Conservation (phyloP, 2,888 invertebrate genomes). For the Lasioglossum oenotherae region DNA sequence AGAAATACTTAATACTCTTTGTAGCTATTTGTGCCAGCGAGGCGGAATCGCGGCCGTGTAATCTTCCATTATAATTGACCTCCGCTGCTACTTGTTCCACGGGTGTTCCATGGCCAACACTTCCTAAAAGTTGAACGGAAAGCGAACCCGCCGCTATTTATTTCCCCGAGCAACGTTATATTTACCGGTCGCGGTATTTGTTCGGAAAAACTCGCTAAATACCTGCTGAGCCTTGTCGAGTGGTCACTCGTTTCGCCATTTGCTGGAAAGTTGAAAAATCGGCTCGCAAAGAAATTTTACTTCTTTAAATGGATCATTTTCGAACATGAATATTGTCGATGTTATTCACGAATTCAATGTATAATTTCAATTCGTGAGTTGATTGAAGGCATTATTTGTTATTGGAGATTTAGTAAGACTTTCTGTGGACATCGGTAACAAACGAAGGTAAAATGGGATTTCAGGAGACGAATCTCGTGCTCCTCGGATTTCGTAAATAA, state of each 20-base stretch:
- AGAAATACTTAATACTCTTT: slow-evolving; percentile 66
- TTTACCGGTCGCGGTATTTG: background rate
- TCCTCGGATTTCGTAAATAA: slow-evolving; percentile 65
- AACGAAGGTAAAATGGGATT: slow-evolving; percentile 35
- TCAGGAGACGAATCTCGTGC: slow-evolving; percentile 34
- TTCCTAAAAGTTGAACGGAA: background rate
- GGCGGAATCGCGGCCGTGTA: slow-evolving; percentile 64
- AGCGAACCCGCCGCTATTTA: background rate
- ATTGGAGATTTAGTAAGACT: background rate
- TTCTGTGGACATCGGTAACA: background rate
- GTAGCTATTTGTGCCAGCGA: slow-evolving; percentile 66
- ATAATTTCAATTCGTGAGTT: too few relatives aligned
- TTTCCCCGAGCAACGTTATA: background rate
- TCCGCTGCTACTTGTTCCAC: slow-evolving; percentile 58
- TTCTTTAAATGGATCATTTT: background rate
- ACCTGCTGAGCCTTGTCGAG: background rate
- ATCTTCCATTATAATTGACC: slow-evolving; percentile 73
- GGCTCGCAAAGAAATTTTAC: background rate
- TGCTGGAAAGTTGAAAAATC: slow-evolving; percentile 4
- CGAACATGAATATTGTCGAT: background rate
- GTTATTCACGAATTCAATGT: background rate
- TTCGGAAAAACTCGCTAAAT: slow-evolving; percentile 2
- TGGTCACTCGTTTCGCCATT: background rate
- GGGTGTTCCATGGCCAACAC: background rate
- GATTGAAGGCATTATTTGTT: background rate